Evolutionary conservation across 1,140 invertebrate species (phyloP).

Genomic region (Caenorhabditis inopinata): DNA sequence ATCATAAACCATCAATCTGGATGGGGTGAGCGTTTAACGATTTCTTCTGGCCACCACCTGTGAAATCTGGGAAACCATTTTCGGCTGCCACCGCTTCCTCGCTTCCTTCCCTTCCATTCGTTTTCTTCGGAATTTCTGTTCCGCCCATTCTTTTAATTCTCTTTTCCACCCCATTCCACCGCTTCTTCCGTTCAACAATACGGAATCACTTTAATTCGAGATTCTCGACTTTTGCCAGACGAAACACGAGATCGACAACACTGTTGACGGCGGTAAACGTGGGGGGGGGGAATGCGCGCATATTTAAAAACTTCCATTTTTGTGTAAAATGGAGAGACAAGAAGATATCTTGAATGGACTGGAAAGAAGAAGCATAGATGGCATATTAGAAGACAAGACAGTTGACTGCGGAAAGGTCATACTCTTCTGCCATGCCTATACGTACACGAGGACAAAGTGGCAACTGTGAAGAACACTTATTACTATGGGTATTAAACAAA

Average conservation of each 20-base stretch:
- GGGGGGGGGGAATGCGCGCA: background rate
- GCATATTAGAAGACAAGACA: background rate
- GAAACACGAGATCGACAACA: background rate
- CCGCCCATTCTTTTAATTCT: too few species aligned
- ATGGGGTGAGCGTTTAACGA: background rate
- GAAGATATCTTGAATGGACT: conserved; percentile 12
- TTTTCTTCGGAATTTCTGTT: background rate
- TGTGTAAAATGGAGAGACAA: conserved; percentile 22
- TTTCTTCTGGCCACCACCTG: background rate
- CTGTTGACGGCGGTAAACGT: background rate
- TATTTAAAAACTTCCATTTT: background rate
- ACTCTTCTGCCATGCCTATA: background rate
- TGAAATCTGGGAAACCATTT: background rate
- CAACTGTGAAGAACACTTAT: conserved; percentile 27
- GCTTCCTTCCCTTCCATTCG: background rate
- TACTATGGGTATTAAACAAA: conserved; percentile 29
- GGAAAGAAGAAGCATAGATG: background rate
- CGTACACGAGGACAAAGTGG: background rate
- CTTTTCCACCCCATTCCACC: background rate
- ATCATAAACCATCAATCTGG: too few species aligned
- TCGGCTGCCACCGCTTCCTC: too few species aligned
- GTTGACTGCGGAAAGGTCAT: conserved; percentile 30
- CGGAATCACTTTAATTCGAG: background rate
- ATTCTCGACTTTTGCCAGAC: background rate
- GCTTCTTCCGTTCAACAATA: background rate